phyloP scores from a whole-genome alignment of 2,113 vertebrate genomes.

The Ctenomys sociabilis region DNA sequence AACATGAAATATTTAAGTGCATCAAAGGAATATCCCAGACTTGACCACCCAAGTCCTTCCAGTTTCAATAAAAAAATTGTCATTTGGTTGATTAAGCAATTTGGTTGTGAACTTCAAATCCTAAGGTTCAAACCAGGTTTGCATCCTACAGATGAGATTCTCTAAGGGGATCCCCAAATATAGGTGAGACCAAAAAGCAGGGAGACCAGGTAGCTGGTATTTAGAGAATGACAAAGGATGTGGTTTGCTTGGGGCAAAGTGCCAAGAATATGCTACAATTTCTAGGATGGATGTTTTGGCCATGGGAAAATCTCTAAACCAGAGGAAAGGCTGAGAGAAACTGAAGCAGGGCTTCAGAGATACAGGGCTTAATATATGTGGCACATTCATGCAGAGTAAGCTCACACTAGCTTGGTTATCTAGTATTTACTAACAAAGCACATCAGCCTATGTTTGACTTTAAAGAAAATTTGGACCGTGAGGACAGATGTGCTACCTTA shows the following conservation, averaged over 20 bases:
- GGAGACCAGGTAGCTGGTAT: not conserved
- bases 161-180: not conserved
- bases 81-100: not conserved
- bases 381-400: not conserved
- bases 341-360: not conserved
- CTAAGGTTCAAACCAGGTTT: not conserved
- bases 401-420: too few relatives aligned
- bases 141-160: not conserved
- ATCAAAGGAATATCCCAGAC: not conserved
- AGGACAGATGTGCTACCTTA: not conserved
- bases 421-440: not conserved
- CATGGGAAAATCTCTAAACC: not conserved
- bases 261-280: not conserved
- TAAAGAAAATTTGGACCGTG: not conserved
- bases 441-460: not conserved
- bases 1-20: not conserved
- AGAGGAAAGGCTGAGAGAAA: not conserved
- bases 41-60: not conserved
- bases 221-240: not conserved
- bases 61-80: not conserved
- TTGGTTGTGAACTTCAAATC: not conserved
- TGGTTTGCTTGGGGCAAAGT: not conserved
- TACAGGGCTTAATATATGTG: not conserved
- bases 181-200: not conserved
- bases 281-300: not conserved